Evolutionary conservation across 1,140 invertebrate species (phyloP).

Genomic region (Drosophila navojoa): DNA sequence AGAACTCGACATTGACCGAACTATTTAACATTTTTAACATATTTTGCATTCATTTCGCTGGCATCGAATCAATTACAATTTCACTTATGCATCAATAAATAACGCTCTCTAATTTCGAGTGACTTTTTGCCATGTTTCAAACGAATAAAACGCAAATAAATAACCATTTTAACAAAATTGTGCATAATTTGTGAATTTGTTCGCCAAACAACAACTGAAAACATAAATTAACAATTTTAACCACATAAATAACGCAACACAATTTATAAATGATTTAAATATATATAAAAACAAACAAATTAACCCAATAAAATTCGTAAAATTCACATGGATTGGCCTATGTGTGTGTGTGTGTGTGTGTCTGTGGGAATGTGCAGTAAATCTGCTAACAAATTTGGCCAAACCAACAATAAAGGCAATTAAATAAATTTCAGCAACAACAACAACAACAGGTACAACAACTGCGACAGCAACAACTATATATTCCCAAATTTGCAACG

Average conservation of each 20-base stretch:
- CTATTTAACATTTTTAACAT: conserved; percentile 18
- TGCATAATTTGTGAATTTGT: conserved; percentile 32
- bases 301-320: conserved; percentile 71
- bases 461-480: conserved; percentile 5
- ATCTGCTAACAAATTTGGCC: conserved; percentile 63
- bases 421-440: conserved; percentile 67
- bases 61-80: conserved; percentile 24
- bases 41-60: conserved; percentile 5
- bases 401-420: conserved; percentile 74
- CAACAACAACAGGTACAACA: conserved; percentile 25
- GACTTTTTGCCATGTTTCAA: conserved; percentile 16
- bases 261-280: conserved; percentile 59
- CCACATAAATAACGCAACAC: conserved; percentile 59
- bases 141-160: conserved; percentile 16
- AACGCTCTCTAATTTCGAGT: conserved; percentile 16
- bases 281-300: conserved; percentile 73
- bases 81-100: conserved; percentile 25
- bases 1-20: neutral
- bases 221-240: conserved; percentile 64
- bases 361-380: conserved; percentile 50
- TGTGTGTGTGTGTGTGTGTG: neutral
- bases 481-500: conserved; percentile 19
- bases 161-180: conserved; percentile 26
- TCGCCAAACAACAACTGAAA: neutral
- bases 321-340: conserved; percentile 57